A percentile compares a stretch with the other conserved stretches of the same genome.
These are phyloP conservation scores for Excalfactoria chinensis DNA, from an alignment of 2,113 vertebrate species.

Conservation along the genomic window DNA sequence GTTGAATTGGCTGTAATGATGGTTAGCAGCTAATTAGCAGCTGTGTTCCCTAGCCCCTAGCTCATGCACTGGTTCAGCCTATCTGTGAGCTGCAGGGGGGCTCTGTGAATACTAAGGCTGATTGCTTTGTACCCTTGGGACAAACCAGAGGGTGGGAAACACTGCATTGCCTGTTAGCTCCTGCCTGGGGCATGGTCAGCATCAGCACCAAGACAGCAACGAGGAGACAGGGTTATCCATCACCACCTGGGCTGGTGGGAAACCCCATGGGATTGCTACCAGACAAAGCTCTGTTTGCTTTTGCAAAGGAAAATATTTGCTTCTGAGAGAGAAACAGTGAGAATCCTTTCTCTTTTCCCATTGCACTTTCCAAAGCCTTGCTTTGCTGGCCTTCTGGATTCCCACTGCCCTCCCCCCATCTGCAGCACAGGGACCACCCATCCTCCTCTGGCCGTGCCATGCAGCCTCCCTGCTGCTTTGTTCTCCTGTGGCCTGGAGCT, in stretches of 20 bases:
- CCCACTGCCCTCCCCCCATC: neutral
- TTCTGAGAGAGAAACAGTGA: neutral
- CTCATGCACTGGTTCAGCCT: neutral
- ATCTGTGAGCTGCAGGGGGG: neutral
- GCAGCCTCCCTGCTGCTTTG: rapidly evolving
- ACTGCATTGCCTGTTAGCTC: neutral
- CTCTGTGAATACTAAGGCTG: rapidly evolving
- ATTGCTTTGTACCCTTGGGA: neutral
- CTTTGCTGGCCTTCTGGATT: neutral
- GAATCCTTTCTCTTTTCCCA: neutral
- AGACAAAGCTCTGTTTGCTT: neutral
- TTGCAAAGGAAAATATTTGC: slow-evolving; percentile 35
- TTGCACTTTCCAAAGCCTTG: neutral
- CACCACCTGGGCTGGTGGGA: neutral
- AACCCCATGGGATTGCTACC: neutral
- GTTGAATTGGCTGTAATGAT: neutral
- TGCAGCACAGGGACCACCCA: neutral
- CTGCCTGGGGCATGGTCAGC: neutral
- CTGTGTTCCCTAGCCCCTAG: neutral
- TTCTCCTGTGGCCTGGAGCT: too few species aligned
- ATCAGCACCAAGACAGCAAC: neutral
- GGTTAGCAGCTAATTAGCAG: neutral
- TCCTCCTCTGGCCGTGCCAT: neutral
- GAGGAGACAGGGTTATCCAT: neutral
- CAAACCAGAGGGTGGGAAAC: neutral